Conservation (phyloP, 1,140 invertebrate genomes). For the Caenorhabditis brenneri region DNA sequence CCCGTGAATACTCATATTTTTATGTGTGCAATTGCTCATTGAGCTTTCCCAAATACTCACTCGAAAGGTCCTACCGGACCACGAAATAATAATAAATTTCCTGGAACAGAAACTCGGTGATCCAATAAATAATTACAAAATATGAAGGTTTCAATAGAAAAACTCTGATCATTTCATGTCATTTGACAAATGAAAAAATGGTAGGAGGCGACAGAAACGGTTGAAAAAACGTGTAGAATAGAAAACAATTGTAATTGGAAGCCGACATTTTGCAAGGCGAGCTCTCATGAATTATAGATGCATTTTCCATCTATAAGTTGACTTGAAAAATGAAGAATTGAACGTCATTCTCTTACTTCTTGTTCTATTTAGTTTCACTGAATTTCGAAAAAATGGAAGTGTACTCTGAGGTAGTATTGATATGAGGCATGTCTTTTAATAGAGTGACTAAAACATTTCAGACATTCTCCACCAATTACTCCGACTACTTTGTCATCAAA, state of each 20-base stretch:
- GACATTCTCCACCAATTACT: not conserved
- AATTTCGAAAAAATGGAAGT: too few relatives aligned
- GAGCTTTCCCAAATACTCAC: not conserved
- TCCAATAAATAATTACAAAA: not conserved
- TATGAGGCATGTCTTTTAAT: too few relatives aligned
- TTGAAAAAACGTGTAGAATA: not conserved
- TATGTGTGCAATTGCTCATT: not conserved
- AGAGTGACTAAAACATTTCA: not conserved
- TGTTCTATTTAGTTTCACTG: too few relatives aligned
- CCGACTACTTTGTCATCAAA: not conserved
- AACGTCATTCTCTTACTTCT: too few relatives aligned
- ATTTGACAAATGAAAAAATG: not conserved
- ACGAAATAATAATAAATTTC: not conserved
- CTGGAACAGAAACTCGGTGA: not conserved
- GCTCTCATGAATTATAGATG: slow-evolving; percentile 5
- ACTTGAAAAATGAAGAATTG: not conserved
- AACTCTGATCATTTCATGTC: not conserved
- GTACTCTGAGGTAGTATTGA: not conserved
- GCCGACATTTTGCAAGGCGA: not conserved
- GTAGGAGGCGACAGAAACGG: not conserved
- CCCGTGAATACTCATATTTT: not conserved
- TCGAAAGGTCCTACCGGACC: not conserved
- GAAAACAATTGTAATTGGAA: slow-evolving; percentile 19
- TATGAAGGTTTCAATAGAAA: not conserved
- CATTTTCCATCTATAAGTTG: not conserved